Conservation (phyloP, 2,888 invertebrate genomes). For the Rhogogaster chlorosoma region DNA sequence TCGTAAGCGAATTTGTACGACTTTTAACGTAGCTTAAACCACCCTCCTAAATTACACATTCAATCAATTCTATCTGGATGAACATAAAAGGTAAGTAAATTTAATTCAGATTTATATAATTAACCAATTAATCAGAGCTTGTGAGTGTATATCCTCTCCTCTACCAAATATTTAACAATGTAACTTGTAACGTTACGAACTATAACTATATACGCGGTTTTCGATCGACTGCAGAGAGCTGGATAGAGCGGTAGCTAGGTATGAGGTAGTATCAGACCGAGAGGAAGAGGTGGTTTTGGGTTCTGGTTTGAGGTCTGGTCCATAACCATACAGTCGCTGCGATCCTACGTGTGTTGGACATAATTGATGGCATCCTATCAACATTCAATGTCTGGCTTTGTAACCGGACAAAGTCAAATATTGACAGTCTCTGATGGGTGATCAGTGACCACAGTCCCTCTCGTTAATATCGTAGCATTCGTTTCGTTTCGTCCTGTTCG, state of each 20-base stretch:
- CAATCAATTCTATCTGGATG: no score
- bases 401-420: conserved; percentile 69
- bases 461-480: conserved; percentile 1
- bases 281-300: background rate
- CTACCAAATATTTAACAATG: no score
- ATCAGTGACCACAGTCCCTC: conserved; percentile 39
- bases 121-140: no score
- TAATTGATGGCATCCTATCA: conserved; percentile 73
- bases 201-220: background rate
- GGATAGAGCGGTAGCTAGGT: background rate
- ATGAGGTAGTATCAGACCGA: background rate
- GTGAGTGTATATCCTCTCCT: no score
- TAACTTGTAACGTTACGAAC: no score
- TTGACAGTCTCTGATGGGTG: conserved; percentile 65
- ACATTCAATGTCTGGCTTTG: conserved; percentile 66
- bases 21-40: no score
- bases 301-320: conserved; percentile 44
- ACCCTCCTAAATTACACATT: no score
- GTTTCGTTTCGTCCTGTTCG: conserved; percentile 3
- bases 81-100: no score
- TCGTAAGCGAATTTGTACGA: no score
- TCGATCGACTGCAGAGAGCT: background rate
- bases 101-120: no score
- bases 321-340: background rate
- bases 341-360: conserved; percentile 65